Conservation (phyloP, 2,113 vertebrate species). For the Naja naja region DNA sequence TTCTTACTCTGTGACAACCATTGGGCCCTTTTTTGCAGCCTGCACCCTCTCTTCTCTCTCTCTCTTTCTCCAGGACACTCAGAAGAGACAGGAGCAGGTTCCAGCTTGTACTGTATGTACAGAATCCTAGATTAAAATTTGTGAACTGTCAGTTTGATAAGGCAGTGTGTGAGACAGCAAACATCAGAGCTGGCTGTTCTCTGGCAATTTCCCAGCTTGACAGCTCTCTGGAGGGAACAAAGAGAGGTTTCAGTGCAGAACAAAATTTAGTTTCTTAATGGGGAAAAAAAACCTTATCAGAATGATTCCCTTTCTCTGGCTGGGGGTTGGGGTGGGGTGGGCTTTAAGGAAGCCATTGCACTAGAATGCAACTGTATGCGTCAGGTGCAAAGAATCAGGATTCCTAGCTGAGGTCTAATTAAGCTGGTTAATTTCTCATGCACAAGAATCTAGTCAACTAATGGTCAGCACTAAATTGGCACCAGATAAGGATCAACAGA, state of each 20-base stretch:
- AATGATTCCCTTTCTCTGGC: constrained; percentile 35
- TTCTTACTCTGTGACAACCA: neutral
- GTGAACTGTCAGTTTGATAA: constrained; percentile 54
- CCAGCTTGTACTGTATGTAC: constrained; percentile 35
- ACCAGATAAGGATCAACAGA: neutral
- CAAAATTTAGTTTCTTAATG: constrained; percentile 43
- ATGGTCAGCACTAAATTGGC: neutral
- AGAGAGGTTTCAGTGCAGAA: constrained; percentile 30
- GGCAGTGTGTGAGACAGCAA: constrained; percentile 42
- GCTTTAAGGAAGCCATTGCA: neutral
- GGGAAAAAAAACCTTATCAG: neutral
- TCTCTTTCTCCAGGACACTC: neutral
- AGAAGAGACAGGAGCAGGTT: constrained; percentile 32
- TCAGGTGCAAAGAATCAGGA: neutral
- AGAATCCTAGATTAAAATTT: constrained; percentile 38
- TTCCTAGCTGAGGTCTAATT: neutral
- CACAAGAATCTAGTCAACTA: neutral
- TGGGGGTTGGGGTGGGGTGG: neutral
- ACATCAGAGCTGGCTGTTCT: constrained; percentile 59
- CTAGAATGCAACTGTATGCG: neutral
- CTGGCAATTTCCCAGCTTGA: constrained; percentile 54
- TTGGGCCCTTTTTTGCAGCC: neutral
- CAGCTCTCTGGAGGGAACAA: constrained; percentile 43
- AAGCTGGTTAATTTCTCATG: neutral
- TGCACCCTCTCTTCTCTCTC: rapidly evolving